Evolutionary conservation across 92 coral and sea anemone genomes (phyloP), one percentile per base, ranked within the genome.

Genomic region (Epizoanthus rinbou): DNA sequence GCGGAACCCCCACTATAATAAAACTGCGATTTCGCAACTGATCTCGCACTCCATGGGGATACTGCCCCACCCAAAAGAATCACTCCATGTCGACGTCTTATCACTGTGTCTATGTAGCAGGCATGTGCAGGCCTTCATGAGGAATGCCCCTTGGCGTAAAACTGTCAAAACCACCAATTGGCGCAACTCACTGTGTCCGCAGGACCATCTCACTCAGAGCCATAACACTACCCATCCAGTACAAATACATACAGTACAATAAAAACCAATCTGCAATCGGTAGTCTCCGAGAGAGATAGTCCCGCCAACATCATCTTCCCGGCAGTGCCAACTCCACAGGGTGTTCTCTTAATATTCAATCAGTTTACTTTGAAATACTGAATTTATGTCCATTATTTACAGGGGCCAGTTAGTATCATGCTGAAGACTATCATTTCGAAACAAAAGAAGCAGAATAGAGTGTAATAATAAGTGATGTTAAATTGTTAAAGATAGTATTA

Each of bases 81-180:
- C 65, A 60, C 65, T 60, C 65, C 65, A 60, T 60, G 65, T 60
- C 65, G 65, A 60, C 65, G 65, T 60, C 65, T 60, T 60, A 60
- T 60, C 65, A 60, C 65, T 60, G 65, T 60, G 65, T 60, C 65
- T 60, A 60, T 60, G 65, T 60, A 60, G 65, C 65, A 60, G 65
- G 65, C 65, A 60, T 60, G 65, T 60, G 65, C 65, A 60, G 65
- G 65, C 65, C 65, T 60, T 60, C 65, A 60, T 60, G 65, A 60
- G 65, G 65, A 60, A 60, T 60, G 65, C 65, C 65, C 65, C 65
- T 60, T 60, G 65, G 65, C 65, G n/a, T n/a, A n/a, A n/a, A n/a
- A n/a, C n/a, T n/a, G n/a, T 52, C 57, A 52, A 52, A 52, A 52
- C 57, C 65, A 60, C 65, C 65, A 60, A 60, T 60, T 60, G 65